phyloP scores from a whole-genome alignment of 2,888 invertebrate genomes.

The Netelia fuscicornis region DNA sequence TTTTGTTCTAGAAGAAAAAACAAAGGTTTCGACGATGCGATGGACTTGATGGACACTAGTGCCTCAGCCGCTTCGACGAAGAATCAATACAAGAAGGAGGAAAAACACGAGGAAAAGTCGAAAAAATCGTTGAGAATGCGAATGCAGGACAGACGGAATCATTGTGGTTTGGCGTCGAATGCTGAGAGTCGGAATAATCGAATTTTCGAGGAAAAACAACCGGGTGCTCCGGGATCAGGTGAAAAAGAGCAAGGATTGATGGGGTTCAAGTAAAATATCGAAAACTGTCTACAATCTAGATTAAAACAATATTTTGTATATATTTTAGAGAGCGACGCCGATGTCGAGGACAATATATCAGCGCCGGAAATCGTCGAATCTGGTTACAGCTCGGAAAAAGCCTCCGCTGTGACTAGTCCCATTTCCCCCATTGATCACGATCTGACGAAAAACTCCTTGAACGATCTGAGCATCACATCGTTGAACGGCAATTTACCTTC shows the following conservation, averaged over 20 bases:
- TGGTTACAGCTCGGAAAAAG: slow-evolving; percentile 89
- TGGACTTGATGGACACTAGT: slow-evolving; percentile 76
- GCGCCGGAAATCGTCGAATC: slow-evolving; percentile 87
- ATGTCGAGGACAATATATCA: slow-evolving; percentile 91
- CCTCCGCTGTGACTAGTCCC: slow-evolving; percentile 87
- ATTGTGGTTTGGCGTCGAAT: slow-evolving; percentile 4
- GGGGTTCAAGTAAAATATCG: background rate
- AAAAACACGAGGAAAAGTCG: slow-evolving; percentile 87
- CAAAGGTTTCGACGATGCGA: slow-evolving; percentile 74
- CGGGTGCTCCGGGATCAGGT: slow-evolving; percentile 74
- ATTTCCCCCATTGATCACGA: slow-evolving; percentile 79
- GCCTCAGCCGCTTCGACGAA: slow-evolving; percentile 83
- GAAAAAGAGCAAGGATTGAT: slow-evolving; percentile 37
- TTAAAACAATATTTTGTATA: background rate
- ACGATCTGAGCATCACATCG: slow-evolving; percentile 31
- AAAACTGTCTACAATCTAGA: background rate
- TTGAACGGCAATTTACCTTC: slow-evolving; percentile 54
- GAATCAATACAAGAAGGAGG: slow-evolving; percentile 89
- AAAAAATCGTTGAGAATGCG: slow-evolving; percentile 79
- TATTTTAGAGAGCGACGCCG: slow-evolving; percentile 91
- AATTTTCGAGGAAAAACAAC: slow-evolving; percentile 75
- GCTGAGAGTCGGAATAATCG: slow-evolving; percentile 63
- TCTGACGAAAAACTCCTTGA: slow-evolving; percentile 44
- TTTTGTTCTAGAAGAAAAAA: slow-evolving; percentile 74
- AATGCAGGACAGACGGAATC: slow-evolving; percentile 53